Conservation (phyloP, 2,797 vertebrate species). For the Lithobates pipiens region DNA sequence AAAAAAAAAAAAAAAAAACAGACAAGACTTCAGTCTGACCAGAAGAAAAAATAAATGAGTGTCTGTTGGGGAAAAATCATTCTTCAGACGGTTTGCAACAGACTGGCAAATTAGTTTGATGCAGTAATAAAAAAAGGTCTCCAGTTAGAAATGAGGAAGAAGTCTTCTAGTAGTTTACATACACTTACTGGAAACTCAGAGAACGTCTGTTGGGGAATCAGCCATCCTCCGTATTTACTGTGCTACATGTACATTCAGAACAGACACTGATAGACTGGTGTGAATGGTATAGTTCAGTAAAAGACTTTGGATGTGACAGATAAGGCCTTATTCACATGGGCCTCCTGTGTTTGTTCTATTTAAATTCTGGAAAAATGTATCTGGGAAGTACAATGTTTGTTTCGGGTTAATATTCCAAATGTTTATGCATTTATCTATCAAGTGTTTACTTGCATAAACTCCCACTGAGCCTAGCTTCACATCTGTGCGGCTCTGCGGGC, state of each 20-base stretch:
- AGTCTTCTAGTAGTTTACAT: background rate
- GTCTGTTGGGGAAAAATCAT: background rate
- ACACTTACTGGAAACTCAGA: background rate
- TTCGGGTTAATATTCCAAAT: too few relatives aligned
- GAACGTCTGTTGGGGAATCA: background rate
- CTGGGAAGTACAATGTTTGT: too few relatives aligned
- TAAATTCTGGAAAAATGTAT: too few relatives aligned
- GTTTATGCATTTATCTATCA: too few relatives aligned
- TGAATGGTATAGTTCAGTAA: background rate
- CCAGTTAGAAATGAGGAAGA: constrained; percentile 1
- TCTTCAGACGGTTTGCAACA: background rate
- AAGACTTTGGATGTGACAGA: background rate
- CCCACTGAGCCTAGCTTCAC: too few relatives aligned
- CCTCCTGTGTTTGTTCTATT: too few relatives aligned
- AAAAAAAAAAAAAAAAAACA: background rate
- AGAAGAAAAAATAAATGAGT: background rate
- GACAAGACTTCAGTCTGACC: background rate
- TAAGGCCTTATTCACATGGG: too few relatives aligned
- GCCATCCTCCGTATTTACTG: too few relatives aligned
- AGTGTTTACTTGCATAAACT: too few relatives aligned
- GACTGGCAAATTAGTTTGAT: background rate
- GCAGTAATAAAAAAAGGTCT: background rate
- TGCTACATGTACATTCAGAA: too few relatives aligned
- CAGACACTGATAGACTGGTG: background rate
- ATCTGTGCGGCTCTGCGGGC: too few relatives aligned